phyloP scores from a whole-genome alignment of 2,113 vertebrate species.

The Calyptommatus sinebrachiatus region DNA sequence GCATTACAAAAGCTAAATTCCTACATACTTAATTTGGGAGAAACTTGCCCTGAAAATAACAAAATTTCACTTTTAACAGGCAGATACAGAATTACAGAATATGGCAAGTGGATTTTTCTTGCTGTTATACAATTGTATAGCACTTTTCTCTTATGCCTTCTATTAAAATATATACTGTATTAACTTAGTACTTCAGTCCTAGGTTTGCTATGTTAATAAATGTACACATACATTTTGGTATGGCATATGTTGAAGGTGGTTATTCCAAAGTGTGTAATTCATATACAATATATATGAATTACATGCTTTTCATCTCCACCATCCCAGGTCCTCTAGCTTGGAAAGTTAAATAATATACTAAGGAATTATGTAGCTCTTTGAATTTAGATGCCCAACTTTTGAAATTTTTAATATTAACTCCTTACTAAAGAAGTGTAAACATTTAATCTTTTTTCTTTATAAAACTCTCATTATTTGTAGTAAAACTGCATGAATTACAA shows the following conservation, averaged over 20 bases:
- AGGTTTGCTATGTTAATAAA: background rate
- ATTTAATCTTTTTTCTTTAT: background rate
- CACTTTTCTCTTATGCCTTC: conserved; percentile 37
- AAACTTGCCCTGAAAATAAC: background rate
- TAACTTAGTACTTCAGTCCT: conserved; percentile 2
- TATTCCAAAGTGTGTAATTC: background rate
- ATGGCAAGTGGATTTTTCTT: conserved; percentile 16
- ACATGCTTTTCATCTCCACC: background rate
- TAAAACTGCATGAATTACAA: background rate
- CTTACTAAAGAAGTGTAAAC: background rate
- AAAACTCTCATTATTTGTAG: background rate
- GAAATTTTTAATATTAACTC: background rate
- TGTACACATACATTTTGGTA: background rate
- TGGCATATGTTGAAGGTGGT: background rate
- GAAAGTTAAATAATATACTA: background rate
- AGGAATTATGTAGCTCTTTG: background rate
- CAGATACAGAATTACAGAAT: background rate
- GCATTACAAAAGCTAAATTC: background rate
- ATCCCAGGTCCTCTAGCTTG: background rate
- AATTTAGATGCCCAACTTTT: background rate
- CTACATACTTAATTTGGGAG: background rate
- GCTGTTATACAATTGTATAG: conserved; percentile 55
- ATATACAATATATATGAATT: background rate
- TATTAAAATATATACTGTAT: conserved; percentile 31
- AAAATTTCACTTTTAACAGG: background rate